Conservation (phyloP, 2,797 vertebrate genomes). For the Esox masquinongy region DNA sequence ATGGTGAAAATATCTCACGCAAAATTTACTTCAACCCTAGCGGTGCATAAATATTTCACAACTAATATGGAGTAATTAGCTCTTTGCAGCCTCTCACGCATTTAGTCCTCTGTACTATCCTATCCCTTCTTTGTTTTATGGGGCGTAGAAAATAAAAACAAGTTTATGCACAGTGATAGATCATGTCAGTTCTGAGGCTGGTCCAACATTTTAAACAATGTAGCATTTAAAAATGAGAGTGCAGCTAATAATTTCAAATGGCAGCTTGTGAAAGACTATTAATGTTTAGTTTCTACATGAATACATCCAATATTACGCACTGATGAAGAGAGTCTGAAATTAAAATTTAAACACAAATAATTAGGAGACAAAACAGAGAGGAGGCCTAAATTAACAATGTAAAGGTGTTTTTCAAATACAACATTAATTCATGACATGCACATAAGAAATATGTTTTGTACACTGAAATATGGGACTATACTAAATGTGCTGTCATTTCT, state of each 20-base stretch:
- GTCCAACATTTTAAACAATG: slow-evolving; percentile 60
- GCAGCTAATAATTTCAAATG: slow-evolving; percentile 70
- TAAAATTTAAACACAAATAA: slow-evolving; percentile 29
- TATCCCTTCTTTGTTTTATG: slow-evolving; percentile 38
- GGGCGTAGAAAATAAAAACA: slow-evolving; percentile 53
- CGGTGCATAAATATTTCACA: not conserved
- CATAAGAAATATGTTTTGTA: too few relatives aligned
- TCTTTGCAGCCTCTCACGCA: not conserved
- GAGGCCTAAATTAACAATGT: not conserved
- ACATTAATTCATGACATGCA: not conserved
- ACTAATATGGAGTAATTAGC: slow-evolving; percentile 4
- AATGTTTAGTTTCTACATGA: slow-evolving; percentile 70
- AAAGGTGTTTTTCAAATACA: not conserved
- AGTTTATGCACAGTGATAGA: slow-evolving; percentile 57
- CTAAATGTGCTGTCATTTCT: too few relatives aligned
- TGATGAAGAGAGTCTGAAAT: slow-evolving; percentile 48
- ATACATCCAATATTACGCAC: slow-evolving; percentile 56
- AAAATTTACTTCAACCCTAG: not conserved
- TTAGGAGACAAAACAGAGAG: not conserved
- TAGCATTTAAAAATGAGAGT: slow-evolving; percentile 52
- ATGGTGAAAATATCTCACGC: slow-evolving; percentile 5
- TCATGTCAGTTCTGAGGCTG: slow-evolving; percentile 42
- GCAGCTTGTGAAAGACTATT: slow-evolving; percentile 63
- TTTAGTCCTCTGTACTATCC: slow-evolving; percentile 1
- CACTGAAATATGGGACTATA: too few relatives aligned